Evolutionary conservation across 2,113 vertebrate genomes (phyloP).

Genomic region (Lethenteron camtschaticum): DNA sequence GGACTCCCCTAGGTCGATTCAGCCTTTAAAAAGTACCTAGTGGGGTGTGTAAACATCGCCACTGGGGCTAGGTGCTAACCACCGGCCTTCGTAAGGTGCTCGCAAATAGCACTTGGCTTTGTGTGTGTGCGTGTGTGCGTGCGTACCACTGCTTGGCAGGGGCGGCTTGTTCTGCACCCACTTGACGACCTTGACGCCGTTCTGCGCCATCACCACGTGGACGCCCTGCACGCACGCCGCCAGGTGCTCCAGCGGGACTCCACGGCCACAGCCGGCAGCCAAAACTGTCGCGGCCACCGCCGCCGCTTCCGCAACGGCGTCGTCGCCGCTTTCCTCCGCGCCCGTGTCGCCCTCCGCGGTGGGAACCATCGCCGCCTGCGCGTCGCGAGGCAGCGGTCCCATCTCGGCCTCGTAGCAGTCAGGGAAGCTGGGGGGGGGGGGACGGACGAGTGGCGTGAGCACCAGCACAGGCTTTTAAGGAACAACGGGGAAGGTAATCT

Average conservation of each 20-base stretch:
- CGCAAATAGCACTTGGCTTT: too few species aligned
- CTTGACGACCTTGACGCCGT: slow-evolving; percentile 81
- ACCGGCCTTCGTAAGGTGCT: too few species aligned
- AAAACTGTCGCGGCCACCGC: too few species aligned
- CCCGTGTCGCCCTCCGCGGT: slow-evolving; percentile 15
- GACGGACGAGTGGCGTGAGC: background rate
- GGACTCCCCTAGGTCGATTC: too few species aligned
- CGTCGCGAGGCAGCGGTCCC: slow-evolving; percentile 19
- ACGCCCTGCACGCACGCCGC: slow-evolving; percentile 81
- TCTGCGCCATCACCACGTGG: slow-evolving; percentile 67
- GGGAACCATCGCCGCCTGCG: too few species aligned
- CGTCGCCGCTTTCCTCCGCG: slow-evolving; percentile 30
- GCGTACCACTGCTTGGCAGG: slow-evolving; percentile 42
- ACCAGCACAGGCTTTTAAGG: background rate
- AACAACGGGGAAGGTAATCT: too few species aligned
- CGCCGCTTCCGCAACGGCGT: too few species aligned
- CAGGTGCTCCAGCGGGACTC: slow-evolving; percentile 69
- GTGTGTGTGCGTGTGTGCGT: too few species aligned
- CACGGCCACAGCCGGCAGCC: too few species aligned
- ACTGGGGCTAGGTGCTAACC: too few species aligned
- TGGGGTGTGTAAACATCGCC: too few species aligned
- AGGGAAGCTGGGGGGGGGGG: slow-evolving; percentile 37
- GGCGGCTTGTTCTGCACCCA: slow-evolving; percentile 95
- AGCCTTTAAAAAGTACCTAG: too few species aligned
- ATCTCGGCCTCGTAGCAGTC: slow-evolving; percentile 77